Evolutionary conservation across 2,888 invertebrate genomes (phyloP).

Genomic region (Pheosia gnoma): DNA sequence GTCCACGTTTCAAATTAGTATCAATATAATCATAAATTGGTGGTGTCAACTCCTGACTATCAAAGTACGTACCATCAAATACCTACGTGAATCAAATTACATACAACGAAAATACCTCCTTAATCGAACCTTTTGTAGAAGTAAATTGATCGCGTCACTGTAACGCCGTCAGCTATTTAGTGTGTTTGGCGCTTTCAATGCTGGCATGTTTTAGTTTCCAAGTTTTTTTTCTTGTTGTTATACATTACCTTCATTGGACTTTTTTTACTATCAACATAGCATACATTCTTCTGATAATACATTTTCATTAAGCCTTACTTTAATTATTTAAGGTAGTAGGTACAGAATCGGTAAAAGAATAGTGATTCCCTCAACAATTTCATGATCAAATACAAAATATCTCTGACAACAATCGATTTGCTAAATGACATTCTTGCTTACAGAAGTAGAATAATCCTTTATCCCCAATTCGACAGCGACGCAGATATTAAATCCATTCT

Average conservation of each 20-base stretch:
- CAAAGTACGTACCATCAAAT: conserved; percentile 33
- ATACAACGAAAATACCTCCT: conserved; percentile 44
- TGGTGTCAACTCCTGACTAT: conserved; percentile 47
- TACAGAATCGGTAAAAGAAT: too few relatives aligned
- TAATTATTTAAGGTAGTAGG: neutral
- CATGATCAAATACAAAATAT: neutral
- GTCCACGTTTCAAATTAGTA: conserved; percentile 49
- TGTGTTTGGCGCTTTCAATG: conserved; percentile 10
- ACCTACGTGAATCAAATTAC: conserved; percentile 49
- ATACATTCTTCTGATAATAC: neutral
- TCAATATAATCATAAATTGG: conserved; percentile 59
- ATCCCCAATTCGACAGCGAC: conserved; percentile 30
- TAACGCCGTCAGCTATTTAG: conserved; percentile 16
- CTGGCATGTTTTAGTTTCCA: neutral
- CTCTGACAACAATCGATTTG: conserved; percentile 10
- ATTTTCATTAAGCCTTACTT: neutral
- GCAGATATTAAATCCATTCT: conserved; percentile 21
- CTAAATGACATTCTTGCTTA: conserved; percentile 20
- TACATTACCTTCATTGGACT: neutral
- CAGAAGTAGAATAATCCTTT: conserved; percentile 33
- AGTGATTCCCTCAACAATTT: too few relatives aligned
- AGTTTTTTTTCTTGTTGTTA: neutral
- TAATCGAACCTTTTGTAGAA: conserved; percentile 51
- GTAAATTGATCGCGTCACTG: conserved; percentile 44
- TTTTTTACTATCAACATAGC: too few relatives aligned